Conservation (phyloP, 2,888 invertebrate species). For the Ophion costatus region DNA sequence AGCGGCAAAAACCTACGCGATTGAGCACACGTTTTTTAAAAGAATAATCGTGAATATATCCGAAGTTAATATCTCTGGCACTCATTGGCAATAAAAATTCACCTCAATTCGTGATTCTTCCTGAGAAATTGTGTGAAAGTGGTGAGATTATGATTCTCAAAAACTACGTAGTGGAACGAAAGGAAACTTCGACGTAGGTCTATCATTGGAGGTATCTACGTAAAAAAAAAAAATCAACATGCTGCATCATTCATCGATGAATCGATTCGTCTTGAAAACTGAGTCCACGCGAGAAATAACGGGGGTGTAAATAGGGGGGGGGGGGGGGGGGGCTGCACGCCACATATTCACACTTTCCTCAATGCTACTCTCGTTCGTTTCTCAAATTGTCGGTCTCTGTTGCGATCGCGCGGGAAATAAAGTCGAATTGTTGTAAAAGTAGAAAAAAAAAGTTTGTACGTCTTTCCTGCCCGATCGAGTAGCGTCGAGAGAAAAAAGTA, state of each 20-base stretch:
- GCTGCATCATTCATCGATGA: neutral
- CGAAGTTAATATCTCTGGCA: too few species aligned
- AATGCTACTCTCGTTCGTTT: neutral
- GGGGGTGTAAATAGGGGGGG: neutral
- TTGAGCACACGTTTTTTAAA: too few species aligned
- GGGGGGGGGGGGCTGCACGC: neutral
- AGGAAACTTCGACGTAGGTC: too few species aligned
- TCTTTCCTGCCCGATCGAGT: neutral
- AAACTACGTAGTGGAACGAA: too few species aligned
- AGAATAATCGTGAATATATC: too few species aligned
- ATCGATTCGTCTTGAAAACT: neutral
- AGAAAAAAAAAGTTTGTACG: constrained; percentile 7
- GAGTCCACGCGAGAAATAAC: neutral
- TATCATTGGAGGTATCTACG: too few species aligned
- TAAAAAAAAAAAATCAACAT: too few species aligned
- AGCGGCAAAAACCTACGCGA: too few species aligned
- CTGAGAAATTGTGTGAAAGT: too few species aligned
- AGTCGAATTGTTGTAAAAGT: constrained; percentile 3
- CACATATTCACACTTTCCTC: constrained; percentile 5
- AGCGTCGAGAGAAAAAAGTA: constrained; percentile 10
- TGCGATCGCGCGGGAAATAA: constrained; percentile 53
- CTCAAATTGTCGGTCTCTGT: constrained; percentile 22
- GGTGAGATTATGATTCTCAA: too few species aligned
- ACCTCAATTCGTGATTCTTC: too few species aligned
- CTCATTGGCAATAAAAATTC: too few species aligned